Evolutionary conservation across 1,140 invertebrate genomes (phyloP).

Genomic region (Acromyrmex charruanus): DNA sequence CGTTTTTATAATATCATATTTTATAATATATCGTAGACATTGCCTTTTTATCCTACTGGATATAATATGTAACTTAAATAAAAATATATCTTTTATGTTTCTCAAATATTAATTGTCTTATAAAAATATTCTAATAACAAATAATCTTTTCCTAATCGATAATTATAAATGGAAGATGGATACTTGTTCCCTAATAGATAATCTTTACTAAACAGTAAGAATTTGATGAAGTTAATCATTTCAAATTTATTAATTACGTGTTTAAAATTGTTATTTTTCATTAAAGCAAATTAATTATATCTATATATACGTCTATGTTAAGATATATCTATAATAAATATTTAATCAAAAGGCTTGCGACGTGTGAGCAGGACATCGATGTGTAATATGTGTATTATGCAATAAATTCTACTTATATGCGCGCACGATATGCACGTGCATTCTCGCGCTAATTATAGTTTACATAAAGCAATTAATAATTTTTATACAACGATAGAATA

Average conservation of each 20-base stretch:
- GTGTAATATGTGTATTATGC: slow-evolving; percentile 85
- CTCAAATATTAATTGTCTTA: not conserved
- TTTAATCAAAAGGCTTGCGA: slow-evolving; percentile 9
- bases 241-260: not conserved
- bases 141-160: not conserved
- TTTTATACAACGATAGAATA: slow-evolving; percentile 50
- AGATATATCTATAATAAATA: not conserved
- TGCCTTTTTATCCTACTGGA: not conserved
- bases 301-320: not conserved
- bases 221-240: not conserved
- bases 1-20: not conserved
- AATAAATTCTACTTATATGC: slow-evolving; percentile 81
- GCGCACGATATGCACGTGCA: slow-evolving; percentile 68
- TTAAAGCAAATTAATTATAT: not conserved
- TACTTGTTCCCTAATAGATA: not conserved
- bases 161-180: not conserved
- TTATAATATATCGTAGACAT: not conserved
- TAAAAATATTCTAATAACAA: not conserved
- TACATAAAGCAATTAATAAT: slow-evolving; percentile 6
- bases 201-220: not conserved
- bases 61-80: not conserved
- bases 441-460: slow-evolving; percentile 53
- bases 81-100: slow-evolving; percentile 2
- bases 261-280: not conserved
- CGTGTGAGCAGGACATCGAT: slow-evolving; percentile 75